A percentile compares a stretch with the other conserved stretches of the same genome.
Conservation (phyloP, 2,888 invertebrate genomes). For the Oscheius sp. region DNA sequence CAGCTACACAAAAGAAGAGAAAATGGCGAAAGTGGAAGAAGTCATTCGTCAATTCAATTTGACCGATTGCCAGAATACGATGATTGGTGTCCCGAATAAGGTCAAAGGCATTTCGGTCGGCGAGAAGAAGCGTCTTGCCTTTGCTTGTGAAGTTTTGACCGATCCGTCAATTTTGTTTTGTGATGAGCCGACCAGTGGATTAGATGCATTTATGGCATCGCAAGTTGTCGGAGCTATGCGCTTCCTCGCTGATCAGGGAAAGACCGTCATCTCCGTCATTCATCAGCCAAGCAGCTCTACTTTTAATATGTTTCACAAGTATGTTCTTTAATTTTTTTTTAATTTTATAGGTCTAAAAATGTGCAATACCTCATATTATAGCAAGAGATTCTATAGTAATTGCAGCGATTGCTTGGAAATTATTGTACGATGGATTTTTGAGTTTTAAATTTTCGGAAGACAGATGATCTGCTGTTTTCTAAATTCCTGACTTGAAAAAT, state of each 20-base stretch:
- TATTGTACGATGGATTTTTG: too few species aligned
- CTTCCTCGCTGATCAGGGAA: conserved; percentile 79
- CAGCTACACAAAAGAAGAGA: conserved; percentile 38
- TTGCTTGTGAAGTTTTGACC: conserved; percentile 84
- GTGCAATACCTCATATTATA: too few species aligned
- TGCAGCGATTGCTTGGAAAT: too few species aligned
- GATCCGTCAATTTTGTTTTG: conserved; percentile 66
- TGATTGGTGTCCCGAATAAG: conserved; percentile 57
- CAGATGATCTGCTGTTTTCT: too few species aligned
- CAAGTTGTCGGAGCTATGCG: conserved; percentile 72
- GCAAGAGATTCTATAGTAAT: too few species aligned
- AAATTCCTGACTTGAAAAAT: too few species aligned
- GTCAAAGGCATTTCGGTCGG: conserved; percentile 88
- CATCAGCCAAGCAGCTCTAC: conserved; percentile 92
- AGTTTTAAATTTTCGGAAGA: too few species aligned
- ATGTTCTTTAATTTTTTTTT: conserved; percentile 32
- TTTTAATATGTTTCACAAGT: conserved; percentile 87
- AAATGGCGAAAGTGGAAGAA: conserved; percentile 48
- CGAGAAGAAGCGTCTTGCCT: conserved; percentile 89
- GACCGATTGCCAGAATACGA: conserved; percentile 58
- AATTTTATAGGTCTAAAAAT: too few species aligned
- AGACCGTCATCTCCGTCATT: conserved; percentile 90
- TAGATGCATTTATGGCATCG: conserved; percentile 66
- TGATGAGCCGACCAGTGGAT: conserved; percentile 65
- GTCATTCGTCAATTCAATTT: conserved; percentile 63